Conservation (phyloP, 2,888 invertebrate species). For the Lochmaea crataegi region DNA sequence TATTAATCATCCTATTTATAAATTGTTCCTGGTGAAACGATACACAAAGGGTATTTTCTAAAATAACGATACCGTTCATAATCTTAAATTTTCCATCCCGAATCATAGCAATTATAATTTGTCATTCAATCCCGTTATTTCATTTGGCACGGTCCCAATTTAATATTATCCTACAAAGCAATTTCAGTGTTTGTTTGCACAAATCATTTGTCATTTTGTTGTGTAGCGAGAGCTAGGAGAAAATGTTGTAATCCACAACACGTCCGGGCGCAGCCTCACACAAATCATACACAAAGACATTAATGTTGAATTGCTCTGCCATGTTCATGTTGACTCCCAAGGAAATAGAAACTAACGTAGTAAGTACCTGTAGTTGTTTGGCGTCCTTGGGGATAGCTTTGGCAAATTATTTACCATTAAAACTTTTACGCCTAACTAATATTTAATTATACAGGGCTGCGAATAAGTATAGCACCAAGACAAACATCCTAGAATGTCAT, state of each 20-base stretch:
- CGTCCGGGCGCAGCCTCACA: slow-evolving; percentile 20
- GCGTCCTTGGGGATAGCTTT: not conserved
- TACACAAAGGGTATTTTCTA: no score
- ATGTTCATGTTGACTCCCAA: slow-evolving; percentile 14
- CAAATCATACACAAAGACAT: slow-evolving; percentile 29
- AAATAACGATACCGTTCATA: slow-evolving; percentile 9
- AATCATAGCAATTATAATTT: slow-evolving; percentile 25
- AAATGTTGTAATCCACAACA: slow-evolving; percentile 38
- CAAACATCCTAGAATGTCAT: no score
- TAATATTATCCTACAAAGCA: slow-evolving; percentile 31
- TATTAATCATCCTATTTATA: no score
- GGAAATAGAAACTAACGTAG: slow-evolving; percentile 7
- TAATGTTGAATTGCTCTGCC: slow-evolving; percentile 15
- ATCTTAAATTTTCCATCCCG: slow-evolving; percentile 1
- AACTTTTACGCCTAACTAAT: not conserved
- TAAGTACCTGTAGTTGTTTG: not conserved
- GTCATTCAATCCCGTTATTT: slow-evolving; percentile 32
- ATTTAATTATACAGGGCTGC: not conserved
- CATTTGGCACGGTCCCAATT: slow-evolving; percentile 36
- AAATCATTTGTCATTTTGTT: slow-evolving; percentile 38
- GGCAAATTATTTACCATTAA: slow-evolving; percentile 2
- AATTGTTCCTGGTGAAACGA: no score
- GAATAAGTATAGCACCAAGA: no score
- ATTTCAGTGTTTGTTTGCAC: slow-evolving; percentile 36
- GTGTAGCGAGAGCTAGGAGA: slow-evolving; percentile 17